Evolutionary conservation across 2,888 invertebrate genomes (phyloP).

Genomic region (Watsonalla binaria): DNA sequence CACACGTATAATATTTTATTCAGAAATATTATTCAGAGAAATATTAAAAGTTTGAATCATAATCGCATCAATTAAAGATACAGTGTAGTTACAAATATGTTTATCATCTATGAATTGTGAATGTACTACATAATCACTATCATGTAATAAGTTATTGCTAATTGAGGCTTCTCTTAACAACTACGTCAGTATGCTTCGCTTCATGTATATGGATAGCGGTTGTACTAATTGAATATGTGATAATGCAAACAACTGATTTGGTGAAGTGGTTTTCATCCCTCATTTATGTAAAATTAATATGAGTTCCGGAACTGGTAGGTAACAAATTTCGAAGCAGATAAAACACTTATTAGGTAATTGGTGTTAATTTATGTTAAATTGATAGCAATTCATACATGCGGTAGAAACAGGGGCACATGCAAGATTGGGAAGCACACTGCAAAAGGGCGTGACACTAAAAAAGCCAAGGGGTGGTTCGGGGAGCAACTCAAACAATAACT

Average conservation of each 20-base stretch:
- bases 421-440: conserved; percentile 23
- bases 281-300: background rate
- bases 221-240: no score
- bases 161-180: no score
- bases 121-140: no score
- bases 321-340: conserved; percentile 11
- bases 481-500: conserved; percentile 39
- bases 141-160: no score
- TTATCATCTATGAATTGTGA: no score
- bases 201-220: no score
- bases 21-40: no score
- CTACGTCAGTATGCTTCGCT: no score
- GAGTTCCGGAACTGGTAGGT: background rate
- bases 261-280: background rate
- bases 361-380: conserved; percentile 1
- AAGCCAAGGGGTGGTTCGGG: conserved; percentile 39
- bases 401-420: conserved; percentile 36
- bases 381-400: conserved; percentile 10
- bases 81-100: no score
- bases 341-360: background rate
- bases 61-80: no score
- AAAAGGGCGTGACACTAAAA: conserved; percentile 20
- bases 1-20: no score
- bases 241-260: background rate
- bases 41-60: no score